Conservation (phyloP, 2,888 invertebrate species). For the Yponomeuta cagnagella region DNA sequence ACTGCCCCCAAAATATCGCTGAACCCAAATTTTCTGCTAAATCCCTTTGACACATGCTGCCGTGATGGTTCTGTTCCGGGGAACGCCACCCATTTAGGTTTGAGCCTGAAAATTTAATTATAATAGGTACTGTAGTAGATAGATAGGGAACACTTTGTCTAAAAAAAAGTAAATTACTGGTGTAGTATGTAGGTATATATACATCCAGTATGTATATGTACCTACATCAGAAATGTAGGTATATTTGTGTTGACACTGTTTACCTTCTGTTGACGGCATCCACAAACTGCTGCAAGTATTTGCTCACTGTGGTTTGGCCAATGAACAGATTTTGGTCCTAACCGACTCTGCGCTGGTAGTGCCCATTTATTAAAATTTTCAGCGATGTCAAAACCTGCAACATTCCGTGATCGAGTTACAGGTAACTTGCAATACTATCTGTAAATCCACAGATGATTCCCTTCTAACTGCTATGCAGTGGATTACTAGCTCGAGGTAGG, state of each 20-base stretch:
- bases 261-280: constrained; percentile 14
- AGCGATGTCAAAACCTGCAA: constrained; percentile 13
- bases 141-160: too few relatives aligned
- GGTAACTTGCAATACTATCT: too few relatives aligned
- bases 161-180: too few relatives aligned
- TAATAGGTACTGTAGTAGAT: background rate
- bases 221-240: background rate
- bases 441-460: background rate
- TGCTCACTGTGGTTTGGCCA: constrained; percentile 14
- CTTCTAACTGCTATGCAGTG: too few relatives aligned
- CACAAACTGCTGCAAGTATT: background rate
- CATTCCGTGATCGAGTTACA: background rate
- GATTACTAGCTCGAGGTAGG: too few relatives aligned
- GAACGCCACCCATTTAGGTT: constrained; percentile 9
- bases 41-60: background rate
- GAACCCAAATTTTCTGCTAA: constrained; percentile 6
- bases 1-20: constrained; percentile 11
- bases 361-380: constrained; percentile 8
- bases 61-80: constrained; percentile 1
- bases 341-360: constrained; percentile 14
- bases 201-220: too few relatives aligned
- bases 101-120: constrained; percentile 10
- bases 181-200: background rate
- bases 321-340: constrained; percentile 13
- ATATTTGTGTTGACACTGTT: constrained; percentile 4